Percentiles rank a stretch among this genome's conserved stretches.
Evolutionary conservation across 2,113 vertebrate species (phyloP).

Genomic region (Onychostruthus taczanowskii): DNA sequence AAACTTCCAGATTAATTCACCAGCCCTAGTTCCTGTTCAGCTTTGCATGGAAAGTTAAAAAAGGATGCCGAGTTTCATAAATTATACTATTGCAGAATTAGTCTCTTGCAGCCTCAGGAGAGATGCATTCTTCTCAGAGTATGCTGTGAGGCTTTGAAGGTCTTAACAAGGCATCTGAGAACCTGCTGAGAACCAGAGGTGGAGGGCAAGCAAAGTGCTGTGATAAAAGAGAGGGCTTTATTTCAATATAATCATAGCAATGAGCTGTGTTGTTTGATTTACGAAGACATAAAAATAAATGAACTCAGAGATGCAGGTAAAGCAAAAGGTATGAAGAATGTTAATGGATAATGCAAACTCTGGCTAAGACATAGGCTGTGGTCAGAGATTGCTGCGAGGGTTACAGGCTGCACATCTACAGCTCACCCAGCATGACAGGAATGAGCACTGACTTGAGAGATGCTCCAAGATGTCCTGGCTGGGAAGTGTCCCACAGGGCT

Average conservation of each 20-base stretch:
- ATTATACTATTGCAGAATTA: slow-evolving; percentile 8
- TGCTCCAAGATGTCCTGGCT: neutral
- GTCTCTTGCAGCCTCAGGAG: neutral
- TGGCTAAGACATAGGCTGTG: neutral
- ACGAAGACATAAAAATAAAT: slow-evolving; percentile 40
- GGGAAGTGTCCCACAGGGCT: neutral
- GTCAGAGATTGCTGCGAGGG: neutral
- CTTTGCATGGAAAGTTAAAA: slow-evolving; percentile 3
- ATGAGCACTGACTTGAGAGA: neutral
- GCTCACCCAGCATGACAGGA: neutral
- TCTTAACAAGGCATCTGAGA: slow-evolving; percentile 19
- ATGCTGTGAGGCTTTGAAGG: slow-evolving; percentile 23
- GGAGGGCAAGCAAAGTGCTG: slow-evolving; percentile 36
- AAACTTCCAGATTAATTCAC: slow-evolving; percentile 40
- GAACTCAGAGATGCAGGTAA: slow-evolving; percentile 9
- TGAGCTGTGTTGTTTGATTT: slow-evolving; percentile 52
- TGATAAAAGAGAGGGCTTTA: neutral
- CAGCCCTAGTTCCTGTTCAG: neutral
- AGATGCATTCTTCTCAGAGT: slow-evolving; percentile 4
- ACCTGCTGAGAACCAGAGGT: slow-evolving; percentile 40
- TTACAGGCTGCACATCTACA: neutral
- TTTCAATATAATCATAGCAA: slow-evolving; percentile 48
- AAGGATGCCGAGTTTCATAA: slow-evolving; percentile 35
- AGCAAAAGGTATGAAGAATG: neutral
- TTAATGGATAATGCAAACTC: neutral